phyloP scores from a whole-genome alignment of 1,140 invertebrate genomes.

The Bombus vancouverensis region DNA sequence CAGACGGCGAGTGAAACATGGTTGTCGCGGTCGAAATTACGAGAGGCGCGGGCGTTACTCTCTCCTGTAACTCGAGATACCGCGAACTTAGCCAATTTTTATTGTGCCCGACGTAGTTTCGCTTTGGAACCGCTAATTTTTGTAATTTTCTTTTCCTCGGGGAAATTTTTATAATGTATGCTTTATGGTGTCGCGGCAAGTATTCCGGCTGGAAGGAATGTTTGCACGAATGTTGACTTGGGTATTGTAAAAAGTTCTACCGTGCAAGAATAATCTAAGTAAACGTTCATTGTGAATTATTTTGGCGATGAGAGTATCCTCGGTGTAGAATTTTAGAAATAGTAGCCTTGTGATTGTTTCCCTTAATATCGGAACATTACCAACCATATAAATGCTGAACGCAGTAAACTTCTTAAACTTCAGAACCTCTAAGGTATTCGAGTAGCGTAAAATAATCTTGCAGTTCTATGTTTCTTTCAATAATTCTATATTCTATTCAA shows the following conservation, averaged over 20 bases:
- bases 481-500: background rate
- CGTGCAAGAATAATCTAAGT: background rate
- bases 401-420: background rate
- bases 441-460: background rate
- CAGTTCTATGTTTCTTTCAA: background rate
- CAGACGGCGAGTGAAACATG: background rate
- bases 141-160: slow-evolving; percentile 10
- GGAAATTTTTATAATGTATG: slow-evolving; percentile 21
- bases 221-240: background rate
- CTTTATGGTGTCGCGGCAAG: background rate
- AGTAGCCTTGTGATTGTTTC: too few relatives aligned
- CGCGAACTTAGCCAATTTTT: slow-evolving; percentile 32
- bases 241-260: background rate
- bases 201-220: background rate
- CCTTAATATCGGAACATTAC: too few relatives aligned
- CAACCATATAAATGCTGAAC: too few relatives aligned
- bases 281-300: background rate
- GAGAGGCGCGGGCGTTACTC: background rate
- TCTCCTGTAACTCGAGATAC: slow-evolving; percentile 1
- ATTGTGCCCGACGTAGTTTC: slow-evolving; percentile 11
- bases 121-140: slow-evolving; percentile 13
- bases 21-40: slow-evolving; percentile 3
- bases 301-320: background rate
- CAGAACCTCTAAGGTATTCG: background rate
- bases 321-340: too few relatives aligned